Base-by-base conservation (phyloP, 2,888 invertebrate species). In the Meiosimyza decipiens region DNA sequence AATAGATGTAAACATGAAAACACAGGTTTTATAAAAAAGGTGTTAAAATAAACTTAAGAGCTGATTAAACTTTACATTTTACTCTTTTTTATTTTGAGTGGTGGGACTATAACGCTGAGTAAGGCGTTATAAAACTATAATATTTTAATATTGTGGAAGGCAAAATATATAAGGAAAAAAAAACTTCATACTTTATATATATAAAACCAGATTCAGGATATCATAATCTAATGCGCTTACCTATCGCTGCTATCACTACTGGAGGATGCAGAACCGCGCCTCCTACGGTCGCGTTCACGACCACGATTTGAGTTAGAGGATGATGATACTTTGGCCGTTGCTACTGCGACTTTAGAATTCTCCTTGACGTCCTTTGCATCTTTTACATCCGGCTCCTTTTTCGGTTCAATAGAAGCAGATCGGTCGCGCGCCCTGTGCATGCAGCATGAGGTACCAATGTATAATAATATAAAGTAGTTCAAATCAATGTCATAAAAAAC, bases 231-330 rank as follows among this genome's bases (percentile, higher is more conserved):
- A 12, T 22, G 33, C 5, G 50, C 64, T 64, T 80, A 91, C 90
- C 91, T 92, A 84, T 91, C 92, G 86, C 93, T 94, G 81, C 92
- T 93, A 71, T 93, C 94, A 84, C 94, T 94, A 81, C 94, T 94
- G 74, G 94, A 94, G 1, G 94, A 93, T 54, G 92, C 94, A 28
- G 93, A 93, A 28, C 87, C 87, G n/a, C 86, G 82, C 73, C 90
- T 91, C 74, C 86, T 83, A 50, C 86, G 83, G 68, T 85, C 85
- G 12, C 86, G 82, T 72, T 85, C 85, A 69, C 86, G 80, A 4
- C 85, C 81, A 6, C 81, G 79, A 60, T 76, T 79, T 49, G 82
- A 78, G 72, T 81, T 84, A 5, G 83, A 81, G 12, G 79, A 78
- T 0, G 70, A 70, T 62, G 72, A 67, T 4, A 72, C 73, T 54